A percentile compares a stretch with the other conserved stretches of the same genome.
These are phyloP conservation scores for Caenorhabditis sp. DNA, from an alignment of 2,888 invertebrate species.

Conservation along the genomic window DNA sequence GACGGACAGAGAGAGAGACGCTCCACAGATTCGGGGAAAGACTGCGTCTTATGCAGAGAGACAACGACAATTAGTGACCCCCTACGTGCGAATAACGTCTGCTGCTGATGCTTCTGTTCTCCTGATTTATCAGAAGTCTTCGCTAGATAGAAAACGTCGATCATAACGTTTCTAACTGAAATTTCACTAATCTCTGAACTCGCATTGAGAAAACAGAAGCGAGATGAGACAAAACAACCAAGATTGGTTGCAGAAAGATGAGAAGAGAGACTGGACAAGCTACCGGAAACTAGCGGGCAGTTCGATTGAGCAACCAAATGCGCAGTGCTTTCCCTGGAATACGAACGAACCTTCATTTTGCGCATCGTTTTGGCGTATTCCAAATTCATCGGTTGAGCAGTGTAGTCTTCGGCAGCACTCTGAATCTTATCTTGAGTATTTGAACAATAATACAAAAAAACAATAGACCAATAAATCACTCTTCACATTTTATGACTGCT, in stretches of 20 bases:
- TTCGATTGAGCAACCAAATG: not conserved
- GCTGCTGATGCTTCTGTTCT: not conserved
- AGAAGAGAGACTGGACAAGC: not conserved
- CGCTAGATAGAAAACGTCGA: not conserved
- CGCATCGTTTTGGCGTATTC: constrained; percentile 44
- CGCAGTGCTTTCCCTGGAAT: not conserved
- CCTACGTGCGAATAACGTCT: constrained; percentile 12
- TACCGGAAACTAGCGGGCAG: constrained; percentile 15
- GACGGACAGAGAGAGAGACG: constrained; percentile 6
- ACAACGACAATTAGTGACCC: constrained; percentile 24
- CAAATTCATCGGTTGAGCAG: constrained; percentile 51
- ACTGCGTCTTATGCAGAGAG: constrained; percentile 7
- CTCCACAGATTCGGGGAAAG: constrained; percentile 20
- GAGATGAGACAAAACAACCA: constrained; percentile 3
- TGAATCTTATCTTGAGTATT: too few relatives aligned
- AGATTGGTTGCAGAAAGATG: constrained; percentile 4
- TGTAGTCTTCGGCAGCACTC: constrained; percentile 26
- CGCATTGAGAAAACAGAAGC: not conserved
- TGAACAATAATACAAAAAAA: too few relatives aligned
- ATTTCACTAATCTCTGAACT: not conserved
- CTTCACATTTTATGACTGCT: too few relatives aligned
- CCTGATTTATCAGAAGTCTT: not conserved
- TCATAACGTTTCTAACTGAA: not conserved
- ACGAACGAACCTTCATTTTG: constrained; percentile 63
- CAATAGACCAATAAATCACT: too few relatives aligned